Percentiles rank a stretch among this genome's conserved stretches.
phyloP scores from a whole-genome alignment of 2,113 vertebrate species.

The Henicopernis longicauda region DNA sequence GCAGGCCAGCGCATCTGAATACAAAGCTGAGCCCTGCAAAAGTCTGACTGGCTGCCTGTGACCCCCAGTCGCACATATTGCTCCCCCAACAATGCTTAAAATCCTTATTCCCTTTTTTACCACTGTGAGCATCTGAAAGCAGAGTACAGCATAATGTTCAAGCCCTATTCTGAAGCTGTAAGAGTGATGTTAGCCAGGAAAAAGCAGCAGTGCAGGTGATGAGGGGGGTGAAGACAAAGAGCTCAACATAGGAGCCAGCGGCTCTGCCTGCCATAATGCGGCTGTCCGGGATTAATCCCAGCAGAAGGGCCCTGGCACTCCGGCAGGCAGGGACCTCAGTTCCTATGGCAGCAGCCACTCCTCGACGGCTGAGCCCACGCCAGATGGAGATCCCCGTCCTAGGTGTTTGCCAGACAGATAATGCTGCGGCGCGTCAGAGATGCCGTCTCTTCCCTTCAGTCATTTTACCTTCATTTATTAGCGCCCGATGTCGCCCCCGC shows the following conservation, averaged over 20 bases:
- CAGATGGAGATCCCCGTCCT: not conserved
- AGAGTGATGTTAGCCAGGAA: not conserved
- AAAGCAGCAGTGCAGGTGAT: not conserved
- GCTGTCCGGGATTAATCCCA: not conserved
- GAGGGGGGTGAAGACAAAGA: not conserved
- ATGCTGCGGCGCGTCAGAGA: not conserved
- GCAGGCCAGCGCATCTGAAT: slow-evolving; percentile 31
- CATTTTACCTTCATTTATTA: not conserved
- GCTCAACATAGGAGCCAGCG: accelerated
- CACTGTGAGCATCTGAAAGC: not conserved
- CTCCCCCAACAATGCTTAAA: not conserved
- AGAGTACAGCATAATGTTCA: not conserved
- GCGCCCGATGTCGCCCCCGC: not conserved
- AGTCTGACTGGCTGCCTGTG: not conserved
- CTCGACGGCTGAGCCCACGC: accelerated
- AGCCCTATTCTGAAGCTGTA: not conserved
- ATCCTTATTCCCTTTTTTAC: not conserved
- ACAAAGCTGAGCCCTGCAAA: slow-evolving; percentile 34
- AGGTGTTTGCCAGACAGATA: not conserved
- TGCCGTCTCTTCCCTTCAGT: not conserved
- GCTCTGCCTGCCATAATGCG: not conserved
- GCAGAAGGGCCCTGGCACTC: not conserved
- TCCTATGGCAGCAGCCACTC: slow-evolving; percentile 29
- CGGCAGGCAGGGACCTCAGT: not conserved
- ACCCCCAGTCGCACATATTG: not conserved